A percentile compares a stretch with the other conserved stretches of the same genome.
These are phyloP conservation scores for Copidosoma aretas DNA, from an alignment of 2,888 invertebrate species.

Conservation along the genomic window DNA sequence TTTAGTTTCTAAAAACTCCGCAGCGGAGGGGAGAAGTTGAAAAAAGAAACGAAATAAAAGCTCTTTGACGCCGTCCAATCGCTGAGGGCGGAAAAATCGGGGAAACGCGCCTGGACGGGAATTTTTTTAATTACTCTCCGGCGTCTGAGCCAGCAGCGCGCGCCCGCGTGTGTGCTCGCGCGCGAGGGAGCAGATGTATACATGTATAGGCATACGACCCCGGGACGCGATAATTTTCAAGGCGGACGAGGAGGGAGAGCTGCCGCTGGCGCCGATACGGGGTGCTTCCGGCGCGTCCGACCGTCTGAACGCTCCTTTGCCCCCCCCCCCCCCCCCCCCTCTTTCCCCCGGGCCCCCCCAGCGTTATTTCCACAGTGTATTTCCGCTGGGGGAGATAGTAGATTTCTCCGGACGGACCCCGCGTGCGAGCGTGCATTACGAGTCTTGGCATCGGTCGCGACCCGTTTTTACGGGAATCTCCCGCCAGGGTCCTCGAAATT, in stretches of 20 bases:
- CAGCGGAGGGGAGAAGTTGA: too few species aligned
- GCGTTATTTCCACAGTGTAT: background rate
- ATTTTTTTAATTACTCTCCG: slow-evolving; percentile 32
- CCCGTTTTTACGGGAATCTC: too few species aligned
- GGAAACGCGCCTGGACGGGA: background rate
- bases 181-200: too few species aligned
- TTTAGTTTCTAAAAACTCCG: too few species aligned
- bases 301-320: background rate
- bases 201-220: background rate
- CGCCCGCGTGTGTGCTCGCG: background rate
- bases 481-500: too few species aligned
- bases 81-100: background rate
- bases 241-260: background rate
- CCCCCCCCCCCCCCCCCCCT: too few species aligned
- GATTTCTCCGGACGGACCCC: background rate
- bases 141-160: background rate
- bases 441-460: background rate
- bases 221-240: slow-evolving; percentile 6
- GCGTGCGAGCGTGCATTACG: background rate
- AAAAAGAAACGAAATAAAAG: too few species aligned
- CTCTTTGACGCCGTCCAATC: too few species aligned
- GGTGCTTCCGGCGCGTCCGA: background rate
- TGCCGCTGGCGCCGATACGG: background rate
- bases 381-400: background rate
- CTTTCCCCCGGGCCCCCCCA: too few species aligned